These are phyloP conservation scores for Dendroctonus valens DNA, from an alignment of 1,140 invertebrate species.

Conservation along the genomic window DNA sequence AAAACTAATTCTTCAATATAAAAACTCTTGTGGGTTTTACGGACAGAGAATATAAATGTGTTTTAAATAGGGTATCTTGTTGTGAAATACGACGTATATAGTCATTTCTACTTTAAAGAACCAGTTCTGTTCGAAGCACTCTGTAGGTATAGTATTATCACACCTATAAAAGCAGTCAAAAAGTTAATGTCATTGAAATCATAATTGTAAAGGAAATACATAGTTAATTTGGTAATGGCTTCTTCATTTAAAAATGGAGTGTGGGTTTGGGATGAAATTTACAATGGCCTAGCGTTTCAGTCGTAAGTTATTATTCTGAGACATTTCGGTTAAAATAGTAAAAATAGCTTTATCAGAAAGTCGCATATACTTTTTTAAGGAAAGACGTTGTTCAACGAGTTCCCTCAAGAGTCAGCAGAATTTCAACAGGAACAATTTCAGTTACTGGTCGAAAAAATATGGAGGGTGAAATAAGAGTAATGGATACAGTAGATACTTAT, in stretches of 20 bases:
- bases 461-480: constrained; percentile 14
- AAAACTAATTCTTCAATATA: too few species aligned
- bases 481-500: constrained; percentile 27
- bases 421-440: constrained; percentile 10
- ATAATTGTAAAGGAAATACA: not conserved
- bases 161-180: too few species aligned
- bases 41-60: too few species aligned
- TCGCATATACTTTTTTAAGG: constrained; percentile 2
- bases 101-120: too few species aligned
- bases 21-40: too few species aligned
- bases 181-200: too few species aligned
- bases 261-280: constrained; percentile 31
- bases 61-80: too few species aligned
- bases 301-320: constrained; percentile 18
- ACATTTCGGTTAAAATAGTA: not conserved
- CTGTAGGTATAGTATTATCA: too few species aligned
- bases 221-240: not conserved
- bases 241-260: constrained; percentile 20
- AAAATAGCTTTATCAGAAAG: not conserved
- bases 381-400: constrained; percentile 18
- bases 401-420: not conserved
- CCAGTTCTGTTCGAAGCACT: too few species aligned
- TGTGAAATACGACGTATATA: too few species aligned
- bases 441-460: constrained; percentile 20
- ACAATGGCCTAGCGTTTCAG: constrained; percentile 20